phyloP scores from a whole-genome alignment of 2,888 invertebrate genomes.

The Agrotis segetum region DNA sequence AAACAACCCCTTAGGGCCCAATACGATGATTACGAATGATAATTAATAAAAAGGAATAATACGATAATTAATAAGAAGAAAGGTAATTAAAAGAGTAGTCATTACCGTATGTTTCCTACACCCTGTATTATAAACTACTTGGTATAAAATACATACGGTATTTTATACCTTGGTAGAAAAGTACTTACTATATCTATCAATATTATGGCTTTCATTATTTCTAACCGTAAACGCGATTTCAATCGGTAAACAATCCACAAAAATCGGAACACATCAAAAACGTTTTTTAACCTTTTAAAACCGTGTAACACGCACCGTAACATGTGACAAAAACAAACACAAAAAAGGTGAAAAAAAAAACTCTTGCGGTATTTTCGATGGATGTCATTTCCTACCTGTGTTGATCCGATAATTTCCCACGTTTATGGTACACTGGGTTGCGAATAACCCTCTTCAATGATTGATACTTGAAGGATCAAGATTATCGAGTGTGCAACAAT shows the following conservation, averaged over 20 bases:
- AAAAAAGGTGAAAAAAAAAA: slow-evolving; percentile 44
- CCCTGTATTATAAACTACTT: no score
- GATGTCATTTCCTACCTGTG: slow-evolving; percentile 53
- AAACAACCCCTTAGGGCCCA: no score
- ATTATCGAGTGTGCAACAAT: slow-evolving; percentile 34
- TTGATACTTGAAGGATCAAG: slow-evolving; percentile 33
- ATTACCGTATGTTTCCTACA: no score
- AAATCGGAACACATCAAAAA: slow-evolving; percentile 16
- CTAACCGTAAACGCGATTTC: no score
- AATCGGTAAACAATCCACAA: slow-evolving; percentile 3
- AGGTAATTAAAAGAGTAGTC: no score
- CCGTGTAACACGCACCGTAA: slow-evolving; percentile 17
- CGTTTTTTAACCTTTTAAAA: slow-evolving; percentile 16
- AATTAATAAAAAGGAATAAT: no score
- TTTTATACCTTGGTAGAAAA: no score
- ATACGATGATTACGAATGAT: no score
- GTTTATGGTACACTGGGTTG: slow-evolving; percentile 51
- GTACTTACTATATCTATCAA: no score
- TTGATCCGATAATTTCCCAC: slow-evolving; percentile 59
- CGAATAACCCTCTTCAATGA: slow-evolving; percentile 23
- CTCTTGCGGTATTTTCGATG: slow-evolving; percentile 57
- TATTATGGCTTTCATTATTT: no score
- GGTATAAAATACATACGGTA: no score
- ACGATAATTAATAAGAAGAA: no score
- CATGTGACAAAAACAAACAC: slow-evolving; percentile 59